Evolutionary conservation across 30 jellyfish, hydroid and myxozoan species (phyloP), one percentile per base, ranked within the genome.

Genomic region (Mastigias papua): DNA sequence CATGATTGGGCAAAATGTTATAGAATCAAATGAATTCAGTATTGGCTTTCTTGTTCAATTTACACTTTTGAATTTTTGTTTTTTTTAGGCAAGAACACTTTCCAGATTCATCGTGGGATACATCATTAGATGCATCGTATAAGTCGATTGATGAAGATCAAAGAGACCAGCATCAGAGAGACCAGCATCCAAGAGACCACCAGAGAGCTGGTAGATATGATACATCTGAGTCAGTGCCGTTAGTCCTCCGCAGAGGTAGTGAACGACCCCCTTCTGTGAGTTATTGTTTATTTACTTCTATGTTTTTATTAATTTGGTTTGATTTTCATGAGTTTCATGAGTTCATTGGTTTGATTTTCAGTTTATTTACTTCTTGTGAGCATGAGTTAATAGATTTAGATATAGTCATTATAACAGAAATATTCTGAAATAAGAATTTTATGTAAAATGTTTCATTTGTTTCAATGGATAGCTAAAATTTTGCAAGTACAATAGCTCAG

Each of bases 81-180:
- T 72, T 9, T 31, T 34, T 72, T 37, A 72, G 83, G 25, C 83
- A 68, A 20, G 83, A 72, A 19, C 83, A 72, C 35, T 72, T 72
- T 72, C 83, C 83, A n/a, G 92, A 82, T 66, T 90, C 97, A 5
- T 78, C 97, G 6, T 81, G 97, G 94, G 97, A 90, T 69, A 90
- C 99, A 0, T 95, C 99, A 19, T 42, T 95, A 20, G 99, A 95
- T 73, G 99, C 96, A 51, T 95, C 99, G 15, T 95, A 95, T 73
- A 95, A 95, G 73, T 89, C 98, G 35, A 90, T 95, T 65, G 96
- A 95, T 23, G 99, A 95, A 51, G 97, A 90, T 28, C 93, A 88
- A 35, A 28, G 86, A 34, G 87, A 64, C 25, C 89, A 72, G 50
- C 57, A 58, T 26, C 74, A 63, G 20, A n/a, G 74, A 51, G 97